A percentile compares a stretch with the other conserved stretches of the same genome.
Evolutionary conservation across 2,888 invertebrate species (phyloP).

Genomic region (Matsumyia berberina): DNA sequence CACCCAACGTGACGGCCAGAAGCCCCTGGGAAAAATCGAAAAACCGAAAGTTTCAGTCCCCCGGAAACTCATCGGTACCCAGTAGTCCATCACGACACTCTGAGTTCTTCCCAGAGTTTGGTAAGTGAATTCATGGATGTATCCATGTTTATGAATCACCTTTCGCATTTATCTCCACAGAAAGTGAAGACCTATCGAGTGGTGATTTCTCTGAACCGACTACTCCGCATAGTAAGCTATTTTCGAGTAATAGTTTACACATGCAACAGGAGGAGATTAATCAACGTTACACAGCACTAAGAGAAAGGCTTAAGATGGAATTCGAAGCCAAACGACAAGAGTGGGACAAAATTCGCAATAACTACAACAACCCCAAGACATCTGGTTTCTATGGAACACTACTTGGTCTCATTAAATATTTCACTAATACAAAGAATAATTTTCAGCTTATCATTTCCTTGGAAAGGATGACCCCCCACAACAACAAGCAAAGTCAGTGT

Average conservation of each 20-base stretch:
- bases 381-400: slow-evolving; percentile 58
- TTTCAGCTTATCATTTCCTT: slow-evolving; percentile 77
- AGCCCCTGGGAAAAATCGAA: slow-evolving; percentile 69
- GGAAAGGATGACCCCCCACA: slow-evolving; percentile 81
- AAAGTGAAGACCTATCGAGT: slow-evolving; percentile 84
- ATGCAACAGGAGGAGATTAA: slow-evolving; percentile 88
- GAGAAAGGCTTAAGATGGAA: slow-evolving; percentile 89
- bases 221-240: slow-evolving; percentile 80
- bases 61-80: slow-evolving; percentile 87
- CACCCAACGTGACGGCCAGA: slow-evolving; percentile 46
- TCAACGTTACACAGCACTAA: slow-evolving; percentile 89
- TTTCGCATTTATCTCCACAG: slow-evolving; percentile 77
- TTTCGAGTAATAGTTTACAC: slow-evolving; percentile 80
- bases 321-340: slow-evolving; percentile 90
- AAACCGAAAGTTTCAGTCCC: slow-evolving; percentile 82
- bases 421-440: slow-evolving; percentile 6
- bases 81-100: slow-evolving; percentile 89
- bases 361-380: slow-evolving; percentile 55
- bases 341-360: slow-evolving; percentile 85
- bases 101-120: slow-evolving; percentile 88
- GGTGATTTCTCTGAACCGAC: slow-evolving; percentile 85
- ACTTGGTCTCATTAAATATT: background rate
- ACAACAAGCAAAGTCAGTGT: slow-evolving; percentile 79
- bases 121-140: slow-evolving; percentile 83
- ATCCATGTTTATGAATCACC: background rate